Evolutionary conservation across 2,888 invertebrate genomes (phyloP), one percentile per base, ranked within the genome.

Genomic region (Cheilosia scutellata): DNA sequence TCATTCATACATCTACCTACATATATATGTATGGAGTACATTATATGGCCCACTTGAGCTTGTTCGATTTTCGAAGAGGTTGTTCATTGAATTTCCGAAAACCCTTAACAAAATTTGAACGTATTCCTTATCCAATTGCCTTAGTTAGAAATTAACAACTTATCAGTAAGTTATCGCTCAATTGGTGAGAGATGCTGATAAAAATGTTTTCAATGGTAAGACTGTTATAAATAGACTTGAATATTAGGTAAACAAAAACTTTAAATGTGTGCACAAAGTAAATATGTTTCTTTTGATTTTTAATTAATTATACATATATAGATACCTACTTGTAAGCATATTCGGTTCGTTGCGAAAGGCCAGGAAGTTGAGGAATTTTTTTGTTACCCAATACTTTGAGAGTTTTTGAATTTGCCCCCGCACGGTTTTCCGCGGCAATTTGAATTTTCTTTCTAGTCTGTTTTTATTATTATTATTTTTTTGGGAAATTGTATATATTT

Each of bases 131-230:
- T 77, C 66, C 66, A 77, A 82, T 49, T 76, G 44, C 29, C 31
- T 27, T n/a, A 40, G 68, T 37, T 53, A 40, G 55, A 66, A 66
- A 44, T 75, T 82, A 66, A 57, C 68, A 68, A 78, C 13, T 82
- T 79, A 78, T 83, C 83, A 84, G 75, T 53, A 37, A 79, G 65
- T 79, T 84, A 84, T 75, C 84, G 79, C 68, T 40, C 55, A 71
- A 79, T 65, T 53, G 63, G 44, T 53, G 60, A 37, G 37, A 37
- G 37, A 71, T 70, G 79, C 63, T 75, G 83, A 79, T 70, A 79
- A 79, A 60, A 51, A 20, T 31, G 31, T 53, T 70, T 70, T 53
- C 79, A 70, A 74, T 70, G 55, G 25, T 42, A 58, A 27, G 63
- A 31, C 16, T 60, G 42, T 33, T 84, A 84, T 49, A 84, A 79